Conservation (phyloP, 2,888 invertebrate genomes). For the Gortyna flavago region DNA sequence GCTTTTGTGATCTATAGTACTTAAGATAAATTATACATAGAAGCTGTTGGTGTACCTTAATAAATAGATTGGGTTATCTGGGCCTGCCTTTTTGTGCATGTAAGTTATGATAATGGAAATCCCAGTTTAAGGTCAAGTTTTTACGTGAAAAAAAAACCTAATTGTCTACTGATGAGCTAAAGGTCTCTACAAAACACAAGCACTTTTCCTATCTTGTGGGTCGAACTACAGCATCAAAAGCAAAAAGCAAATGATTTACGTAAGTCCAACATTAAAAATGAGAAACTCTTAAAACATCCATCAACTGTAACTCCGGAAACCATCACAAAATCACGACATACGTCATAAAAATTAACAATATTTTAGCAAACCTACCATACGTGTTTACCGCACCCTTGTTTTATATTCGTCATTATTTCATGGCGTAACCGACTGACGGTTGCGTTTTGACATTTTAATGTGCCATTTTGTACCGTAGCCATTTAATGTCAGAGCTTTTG, state of each 20-base stretch:
- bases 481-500: conserved; percentile 82
- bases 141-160: not conserved
- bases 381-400: conserved; percentile 51
- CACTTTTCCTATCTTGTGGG: not conserved
- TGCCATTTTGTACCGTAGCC: conserved; percentile 76
- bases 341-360: conserved; percentile 43
- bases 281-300: not conserved
- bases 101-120: not conserved
- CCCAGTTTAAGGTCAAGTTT: not conserved
- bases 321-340: conserved; percentile 20
- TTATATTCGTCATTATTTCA: conserved; percentile 62
- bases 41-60: no score
- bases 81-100: not conserved
- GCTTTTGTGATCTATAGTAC: no score
- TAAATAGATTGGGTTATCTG: no score
- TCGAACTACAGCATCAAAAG: not conserved
- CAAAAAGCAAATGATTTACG: not conserved
- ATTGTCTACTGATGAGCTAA: not conserved
- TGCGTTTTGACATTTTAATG: conserved; percentile 85
- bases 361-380: conserved; percentile 29
- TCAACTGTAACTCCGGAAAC: not conserved
- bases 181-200: not conserved
- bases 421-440: conserved; percentile 70
- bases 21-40: no score
- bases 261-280: not conserved